These are phyloP conservation scores for Oxyscelio sp. DNA, from an alignment of 2,888 invertebrate species.

Conservation along the genomic window DNA sequence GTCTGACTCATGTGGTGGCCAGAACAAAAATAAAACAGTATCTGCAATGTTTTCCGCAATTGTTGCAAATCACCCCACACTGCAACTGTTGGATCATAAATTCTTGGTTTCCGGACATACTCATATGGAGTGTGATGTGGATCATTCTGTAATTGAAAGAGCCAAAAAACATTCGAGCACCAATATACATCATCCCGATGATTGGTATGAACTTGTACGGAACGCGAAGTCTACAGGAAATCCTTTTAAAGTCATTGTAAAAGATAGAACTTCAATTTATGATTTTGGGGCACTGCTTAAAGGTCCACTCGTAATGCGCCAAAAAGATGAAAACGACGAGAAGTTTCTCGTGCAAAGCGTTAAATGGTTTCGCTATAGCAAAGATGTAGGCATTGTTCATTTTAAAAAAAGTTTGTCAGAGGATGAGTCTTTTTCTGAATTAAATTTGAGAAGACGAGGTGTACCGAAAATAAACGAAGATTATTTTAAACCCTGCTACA, in stretches of 20 bases:
- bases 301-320: no score
- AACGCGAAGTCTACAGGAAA: slow-evolving; percentile 9
- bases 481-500: slow-evolving; percentile 2
- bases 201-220: slow-evolving; percentile 45
- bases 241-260: slow-evolving; percentile 25
- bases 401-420: slow-evolving; percentile 10
- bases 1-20: slow-evolving; percentile 57
- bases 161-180: slow-evolving; percentile 16
- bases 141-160: slow-evolving; percentile 45
- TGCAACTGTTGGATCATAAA: slow-evolving; percentile 7
- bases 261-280: slow-evolving; percentile 13
- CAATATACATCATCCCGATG: slow-evolving; percentile 18
- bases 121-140: slow-evolving; percentile 61
- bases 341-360: no score
- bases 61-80: slow-evolving; percentile 7
- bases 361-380: not conserved
- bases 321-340: no score
- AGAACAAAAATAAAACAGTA: slow-evolving; percentile 16
- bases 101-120: slow-evolving; percentile 1
- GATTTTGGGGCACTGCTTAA: slow-evolving; percentile 4
- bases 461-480: not conserved
- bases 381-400: not conserved
- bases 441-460: not conserved
- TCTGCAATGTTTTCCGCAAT: not conserved
- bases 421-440: slow-evolving; percentile 8